phyloP scores from a whole-genome alignment of 2,113 vertebrate genomes.

The Pontoporia blainvillei region DNA sequence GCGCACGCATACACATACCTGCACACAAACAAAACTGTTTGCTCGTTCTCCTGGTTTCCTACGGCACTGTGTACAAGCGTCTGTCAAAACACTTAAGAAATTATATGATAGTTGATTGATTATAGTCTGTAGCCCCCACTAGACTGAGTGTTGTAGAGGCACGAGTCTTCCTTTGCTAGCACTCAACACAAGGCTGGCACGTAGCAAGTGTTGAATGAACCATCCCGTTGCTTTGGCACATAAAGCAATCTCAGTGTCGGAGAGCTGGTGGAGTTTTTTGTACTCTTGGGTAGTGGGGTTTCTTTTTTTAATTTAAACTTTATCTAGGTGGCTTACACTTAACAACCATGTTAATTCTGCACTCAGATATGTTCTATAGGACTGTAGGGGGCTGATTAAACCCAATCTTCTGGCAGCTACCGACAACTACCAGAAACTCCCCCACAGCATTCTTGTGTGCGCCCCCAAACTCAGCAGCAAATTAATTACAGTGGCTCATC shows the following conservation, averaged over 20 bases:
- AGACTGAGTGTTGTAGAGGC: not conserved
- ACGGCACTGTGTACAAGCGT: not conserved
- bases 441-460: fast-evolving
- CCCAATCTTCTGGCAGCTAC: not conserved
- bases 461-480: not conserved
- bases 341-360: not conserved
- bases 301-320: not conserved
- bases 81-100: not conserved
- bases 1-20: not conserved
- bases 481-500: not conserved
- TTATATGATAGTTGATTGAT: fast-evolving
- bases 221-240: not conserved
- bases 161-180: not conserved
- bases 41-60: not conserved
- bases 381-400: not conserved
- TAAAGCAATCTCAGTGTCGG: fast-evolving
- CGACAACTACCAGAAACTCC: not conserved
- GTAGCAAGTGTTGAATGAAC: fast-evolving
- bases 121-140: not conserved
- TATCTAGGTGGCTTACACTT: not conserved
- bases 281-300: not conserved
- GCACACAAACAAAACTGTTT: not conserved
- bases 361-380: not conserved
- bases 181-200: not conserved
- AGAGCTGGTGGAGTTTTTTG: not conserved